Evolutionary conservation across 1,140 invertebrate species (phyloP), one percentile per base, ranked within the genome.

Genomic region (Eueides isabella): DNA sequence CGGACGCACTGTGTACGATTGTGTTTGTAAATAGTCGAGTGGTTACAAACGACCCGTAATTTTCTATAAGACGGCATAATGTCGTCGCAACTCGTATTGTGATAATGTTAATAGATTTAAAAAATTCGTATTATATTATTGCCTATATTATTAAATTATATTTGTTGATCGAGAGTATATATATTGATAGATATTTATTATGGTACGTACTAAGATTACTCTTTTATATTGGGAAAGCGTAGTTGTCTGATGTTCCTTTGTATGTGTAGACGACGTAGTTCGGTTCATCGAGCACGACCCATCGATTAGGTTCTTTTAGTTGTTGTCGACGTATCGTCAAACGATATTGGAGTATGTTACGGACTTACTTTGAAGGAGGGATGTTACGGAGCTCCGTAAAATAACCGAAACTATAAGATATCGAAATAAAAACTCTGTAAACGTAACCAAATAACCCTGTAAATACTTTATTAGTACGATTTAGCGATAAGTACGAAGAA

Each of bases 101-200:
- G 89, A 91, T 91, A 89, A 90, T 83, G 89, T 89, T 87, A 83
- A 84, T 91, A 91, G 85, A 82, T 85, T 88, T 87, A 88, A 88
- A 38, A 83, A 83, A 85, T 87, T 88, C 88, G 88, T 90, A 89
- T 89, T 85, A 87, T 88, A 90, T 85, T 91, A 87, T 88, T 88
- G 85, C 86, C 87, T 91, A 91, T 90, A 87, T 87, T 89, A 85
- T 87, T 89, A 85, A 90, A 90, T 90, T 90, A 90, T 90, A 90
- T 91, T 90, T 91, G 89, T 91, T 90, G 89, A 91, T 88, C 83
- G 87, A 91, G 89, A 91, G 84, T 90, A 90, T 90, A 90, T 90
- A 90, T 90, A 90, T 90, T 88, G 86, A 88, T 90, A 90, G 88
- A 90, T 90, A 90, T 90, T 90, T 90, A 90, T 90, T 89, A 89